Evolutionary conservation across 2,888 invertebrate genomes (phyloP).

Genomic region (Drosophila paramelanica): DNA sequence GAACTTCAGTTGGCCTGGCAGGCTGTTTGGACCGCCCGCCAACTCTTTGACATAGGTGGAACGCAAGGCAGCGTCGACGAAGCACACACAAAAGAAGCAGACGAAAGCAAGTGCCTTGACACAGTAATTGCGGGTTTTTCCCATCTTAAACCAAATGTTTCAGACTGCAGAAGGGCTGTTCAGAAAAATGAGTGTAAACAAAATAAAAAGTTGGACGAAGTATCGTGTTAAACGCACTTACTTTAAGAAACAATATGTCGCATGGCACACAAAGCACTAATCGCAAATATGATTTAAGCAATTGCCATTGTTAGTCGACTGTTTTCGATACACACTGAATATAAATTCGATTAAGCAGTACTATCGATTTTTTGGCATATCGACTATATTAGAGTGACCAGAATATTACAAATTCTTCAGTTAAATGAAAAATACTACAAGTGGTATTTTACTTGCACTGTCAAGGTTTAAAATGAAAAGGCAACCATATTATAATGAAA

Average conservation of each 20-base stretch:
- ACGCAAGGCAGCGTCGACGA: neutral
- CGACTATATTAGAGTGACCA: slow-evolving; percentile 26
- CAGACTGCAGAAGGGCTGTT: neutral
- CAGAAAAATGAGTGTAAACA: neutral
- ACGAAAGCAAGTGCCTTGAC: slow-evolving; percentile 34
- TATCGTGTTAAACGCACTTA: slow-evolving; percentile 9
- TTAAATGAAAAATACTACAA: neutral
- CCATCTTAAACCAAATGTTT: slow-evolving; percentile 22
- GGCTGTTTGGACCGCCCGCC: slow-evolving; percentile 3
- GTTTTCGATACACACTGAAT: neutral
- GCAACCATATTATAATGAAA: neutral
- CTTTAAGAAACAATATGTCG: slow-evolving; percentile 20
- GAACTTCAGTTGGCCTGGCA: slow-evolving; percentile 80
- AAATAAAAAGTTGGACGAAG: neutral
- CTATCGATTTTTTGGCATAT: slow-evolving; percentile 19
- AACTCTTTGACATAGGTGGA: neutral
- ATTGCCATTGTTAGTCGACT: slow-evolving; percentile 35
- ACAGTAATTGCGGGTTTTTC: slow-evolving; percentile 5
- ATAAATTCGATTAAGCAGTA: neutral
- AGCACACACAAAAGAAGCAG: slow-evolving; percentile 18
- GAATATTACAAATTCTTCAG: neutral
- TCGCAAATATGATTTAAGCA: slow-evolving; percentile 41
- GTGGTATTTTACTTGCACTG: neutral
- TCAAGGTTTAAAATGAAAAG: neutral
- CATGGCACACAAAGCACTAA: slow-evolving; percentile 18